Evolutionary conservation across 1,140 invertebrate species (phyloP).

Genomic region (Lanistes nyassanus): DNA sequence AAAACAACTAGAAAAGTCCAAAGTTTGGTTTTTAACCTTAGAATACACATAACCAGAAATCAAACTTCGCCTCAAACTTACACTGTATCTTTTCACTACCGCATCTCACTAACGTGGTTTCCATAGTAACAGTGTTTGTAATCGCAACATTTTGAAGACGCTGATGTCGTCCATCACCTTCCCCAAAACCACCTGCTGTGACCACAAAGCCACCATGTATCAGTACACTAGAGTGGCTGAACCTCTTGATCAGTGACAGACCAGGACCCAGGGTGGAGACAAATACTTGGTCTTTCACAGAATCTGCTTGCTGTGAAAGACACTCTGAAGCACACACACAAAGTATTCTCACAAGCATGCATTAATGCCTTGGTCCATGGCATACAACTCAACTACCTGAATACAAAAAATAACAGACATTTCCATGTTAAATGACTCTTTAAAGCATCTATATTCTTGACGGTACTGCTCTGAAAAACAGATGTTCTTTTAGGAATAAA

Average conservation of each 20-base stretch:
- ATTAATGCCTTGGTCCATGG: no score
- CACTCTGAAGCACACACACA: not conserved
- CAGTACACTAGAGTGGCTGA: conserved; percentile 53
- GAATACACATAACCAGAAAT: not conserved
- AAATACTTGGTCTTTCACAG: not conserved
- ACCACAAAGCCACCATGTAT: conserved; percentile 36
- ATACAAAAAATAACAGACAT: no score
- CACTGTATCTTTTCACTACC: conserved; percentile 30
- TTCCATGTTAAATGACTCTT: no score
- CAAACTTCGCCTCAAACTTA: conserved; percentile 7
- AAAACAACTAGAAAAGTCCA: no score
- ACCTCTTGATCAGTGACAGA: conserved; percentile 34
- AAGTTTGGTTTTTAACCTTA: no score
- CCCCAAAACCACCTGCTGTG: conserved; percentile 64
- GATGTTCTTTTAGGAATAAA: no score
- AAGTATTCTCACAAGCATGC: no score
- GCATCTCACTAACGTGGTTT: conserved; percentile 30
- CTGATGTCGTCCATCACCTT: conserved; percentile 56
- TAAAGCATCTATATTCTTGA: no score
- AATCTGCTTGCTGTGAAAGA: not conserved
- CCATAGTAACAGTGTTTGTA: conserved; percentile 41
- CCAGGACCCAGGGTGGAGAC: not conserved
- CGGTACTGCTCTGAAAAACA: no score
- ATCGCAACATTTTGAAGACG: conserved; percentile 50
- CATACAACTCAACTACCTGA: no score